Evolutionary conservation across 2,113 vertebrate species (phyloP).

Genomic region (Nothoprocta pentlandii): DNA sequence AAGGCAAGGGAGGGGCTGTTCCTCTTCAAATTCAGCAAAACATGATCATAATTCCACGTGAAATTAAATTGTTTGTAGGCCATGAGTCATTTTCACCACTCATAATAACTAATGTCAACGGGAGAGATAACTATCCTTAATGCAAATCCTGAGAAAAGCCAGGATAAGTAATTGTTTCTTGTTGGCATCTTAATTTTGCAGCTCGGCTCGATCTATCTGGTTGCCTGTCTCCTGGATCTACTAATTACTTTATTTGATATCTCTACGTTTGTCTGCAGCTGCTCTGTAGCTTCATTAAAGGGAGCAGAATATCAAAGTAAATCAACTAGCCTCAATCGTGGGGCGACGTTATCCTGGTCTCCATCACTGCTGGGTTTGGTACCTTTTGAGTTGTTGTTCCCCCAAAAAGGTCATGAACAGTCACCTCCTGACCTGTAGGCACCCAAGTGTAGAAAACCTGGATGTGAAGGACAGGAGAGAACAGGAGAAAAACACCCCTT

Average conservation of each 20-base stretch:
- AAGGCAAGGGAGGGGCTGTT: background rate
- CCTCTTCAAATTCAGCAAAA: background rate
- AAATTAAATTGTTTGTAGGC: background rate
- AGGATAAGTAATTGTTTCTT: slow-evolving; percentile 54
- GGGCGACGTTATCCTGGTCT: background rate
- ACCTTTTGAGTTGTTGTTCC: background rate
- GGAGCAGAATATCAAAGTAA: background rate
- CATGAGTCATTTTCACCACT: background rate
- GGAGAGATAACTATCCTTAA: slow-evolving; percentile 44
- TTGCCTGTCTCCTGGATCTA: slow-evolving; percentile 40
- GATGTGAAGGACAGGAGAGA: too few relatives aligned
- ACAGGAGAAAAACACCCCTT: background rate
- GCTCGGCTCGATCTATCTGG: slow-evolving; percentile 16
- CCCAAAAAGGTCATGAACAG: background rate
- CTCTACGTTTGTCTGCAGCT: slow-evolving; percentile 9
- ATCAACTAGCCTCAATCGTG: slow-evolving; percentile 2
- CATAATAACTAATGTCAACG: background rate
- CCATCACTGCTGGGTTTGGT: background rate
- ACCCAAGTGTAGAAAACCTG: background rate
- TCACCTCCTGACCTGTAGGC: fast-evolving
- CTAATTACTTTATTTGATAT: slow-evolving; percentile 65
- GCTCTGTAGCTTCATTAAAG: slow-evolving; percentile 47
- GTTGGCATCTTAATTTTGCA: slow-evolving; percentile 54
- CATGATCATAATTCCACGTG: background rate
- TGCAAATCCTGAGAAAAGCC: slow-evolving; percentile 34